Percentiles rank a stretch among this genome's conserved stretches.
Evolutionary conservation across 1,140 invertebrate species (phyloP).

Genomic region (Agrilus planipennis): DNA sequence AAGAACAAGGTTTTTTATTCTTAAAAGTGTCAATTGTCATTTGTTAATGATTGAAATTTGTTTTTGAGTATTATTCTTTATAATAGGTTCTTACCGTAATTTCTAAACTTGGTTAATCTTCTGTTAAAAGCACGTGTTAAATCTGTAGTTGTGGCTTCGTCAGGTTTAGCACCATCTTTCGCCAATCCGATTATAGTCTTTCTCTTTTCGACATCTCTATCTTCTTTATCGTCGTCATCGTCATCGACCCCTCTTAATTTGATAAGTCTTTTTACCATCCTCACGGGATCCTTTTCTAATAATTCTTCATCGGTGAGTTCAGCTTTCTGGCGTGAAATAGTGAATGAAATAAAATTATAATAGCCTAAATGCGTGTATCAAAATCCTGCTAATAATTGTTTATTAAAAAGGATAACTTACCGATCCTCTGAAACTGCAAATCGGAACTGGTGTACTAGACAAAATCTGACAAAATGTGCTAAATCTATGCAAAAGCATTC

Average conservation of each 20-base stretch:
- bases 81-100: too few species aligned
- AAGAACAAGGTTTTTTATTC: too few species aligned
- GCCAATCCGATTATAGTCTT: constrained; percentile 15
- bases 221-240: constrained; percentile 30
- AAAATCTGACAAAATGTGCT: constrained; percentile 75
- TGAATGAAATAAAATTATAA: constrained; percentile 6
- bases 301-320: constrained; percentile 40
- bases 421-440: constrained; percentile 25
- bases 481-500: constrained; percentile 77
- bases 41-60: too few species aligned
- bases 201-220: constrained; percentile 12
- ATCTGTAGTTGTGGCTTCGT: too few species aligned
- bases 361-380: background rate
- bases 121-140: too few species aligned
- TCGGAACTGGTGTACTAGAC: constrained; percentile 53
- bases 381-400: too few species aligned
- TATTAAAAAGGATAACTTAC: constrained; percentile 12
- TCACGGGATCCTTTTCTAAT: constrained; percentile 43
- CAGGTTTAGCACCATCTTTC: too few species aligned
- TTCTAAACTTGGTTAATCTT: too few species aligned
- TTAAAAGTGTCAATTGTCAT: too few species aligned
- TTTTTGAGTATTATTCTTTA: too few species aligned
- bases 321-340: constrained; percentile 19
- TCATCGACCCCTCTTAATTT: constrained; percentile 33
- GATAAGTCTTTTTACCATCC: constrained; percentile 50